Percentiles rank a stretch among this genome's conserved stretches.
These are phyloP conservation scores for Odocoileus virginianus DNA, from an alignment of 2,113 vertebrate genomes.

Conservation along the genomic window DNA sequence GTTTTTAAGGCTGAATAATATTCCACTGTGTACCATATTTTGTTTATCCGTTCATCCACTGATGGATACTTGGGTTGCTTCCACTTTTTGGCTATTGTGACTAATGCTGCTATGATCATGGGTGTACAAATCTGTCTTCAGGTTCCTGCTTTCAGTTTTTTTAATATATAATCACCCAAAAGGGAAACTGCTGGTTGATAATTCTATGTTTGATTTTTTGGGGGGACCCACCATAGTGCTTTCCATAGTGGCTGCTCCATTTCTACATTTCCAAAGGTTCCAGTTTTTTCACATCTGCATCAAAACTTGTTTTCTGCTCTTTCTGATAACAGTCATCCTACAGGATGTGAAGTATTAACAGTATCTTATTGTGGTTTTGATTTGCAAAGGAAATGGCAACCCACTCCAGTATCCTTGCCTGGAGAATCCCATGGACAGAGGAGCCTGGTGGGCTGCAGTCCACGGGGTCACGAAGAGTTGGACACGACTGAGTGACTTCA, in stretches of 20 bases:
- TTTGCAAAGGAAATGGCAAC: background rate
- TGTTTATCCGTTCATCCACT: background rate
- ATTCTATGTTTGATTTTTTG: background rate
- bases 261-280: background rate
- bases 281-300: background rate
- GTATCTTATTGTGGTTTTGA: background rate
- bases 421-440: too few species aligned
- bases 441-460: accelerated
- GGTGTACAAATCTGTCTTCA: background rate
- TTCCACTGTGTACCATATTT: background rate
- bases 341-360: background rate
- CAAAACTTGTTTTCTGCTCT: background rate
- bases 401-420: too few species aligned
- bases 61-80: background rate
- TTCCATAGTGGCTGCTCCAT: background rate
- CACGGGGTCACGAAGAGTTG: accelerated
- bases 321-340: background rate
- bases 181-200: background rate
- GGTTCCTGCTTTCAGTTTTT: background rate
- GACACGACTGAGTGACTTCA: background rate
- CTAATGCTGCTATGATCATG: background rate
- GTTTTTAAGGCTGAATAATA: background rate
- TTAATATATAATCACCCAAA: background rate
- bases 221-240: background rate
- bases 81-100: background rate